phyloP scores from a whole-genome alignment of 2,888 invertebrate genomes.

The Apoderus coryli region DNA sequence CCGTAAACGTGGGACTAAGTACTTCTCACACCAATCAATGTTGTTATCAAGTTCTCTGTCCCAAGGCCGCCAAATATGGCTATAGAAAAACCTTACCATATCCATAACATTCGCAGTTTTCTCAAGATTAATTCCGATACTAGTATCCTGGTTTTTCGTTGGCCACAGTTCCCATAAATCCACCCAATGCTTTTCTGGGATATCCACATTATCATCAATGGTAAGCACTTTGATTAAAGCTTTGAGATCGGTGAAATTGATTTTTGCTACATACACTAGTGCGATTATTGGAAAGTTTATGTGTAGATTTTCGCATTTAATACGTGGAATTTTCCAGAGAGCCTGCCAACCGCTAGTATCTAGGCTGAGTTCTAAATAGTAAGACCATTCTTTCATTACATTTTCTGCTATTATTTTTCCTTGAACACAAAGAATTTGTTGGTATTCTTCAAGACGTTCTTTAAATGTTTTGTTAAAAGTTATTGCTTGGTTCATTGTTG shows the following conservation, averaged over 20 bases:
- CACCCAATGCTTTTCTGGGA: constrained; percentile 45
- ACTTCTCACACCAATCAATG: constrained; percentile 40
- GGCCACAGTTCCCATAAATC: constrained; percentile 50
- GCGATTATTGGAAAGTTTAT: constrained; percentile 52
- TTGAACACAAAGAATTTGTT: constrained; percentile 35
- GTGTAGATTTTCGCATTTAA: constrained; percentile 46
- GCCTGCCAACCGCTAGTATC: constrained; percentile 57
- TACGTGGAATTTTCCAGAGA: constrained; percentile 51
- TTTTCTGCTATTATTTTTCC: constrained; percentile 34
- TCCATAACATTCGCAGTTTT: constrained; percentile 50
- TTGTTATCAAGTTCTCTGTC: constrained; percentile 48
- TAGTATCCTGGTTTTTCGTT: constrained; percentile 43
- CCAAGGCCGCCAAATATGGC: constrained; percentile 56
- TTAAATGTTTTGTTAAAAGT: constrained; percentile 43
- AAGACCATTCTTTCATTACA: constrained; percentile 40
- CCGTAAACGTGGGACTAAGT: constrained; percentile 38
- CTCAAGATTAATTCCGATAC: constrained; percentile 39
- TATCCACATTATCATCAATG: constrained; percentile 47
- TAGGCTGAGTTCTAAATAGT: constrained; percentile 41
- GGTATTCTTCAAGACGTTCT: constrained; percentile 38
- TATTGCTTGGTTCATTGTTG: constrained; percentile 44
- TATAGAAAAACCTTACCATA: constrained; percentile 49
- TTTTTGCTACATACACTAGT: constrained; percentile 40
- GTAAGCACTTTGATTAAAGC: constrained; percentile 45
- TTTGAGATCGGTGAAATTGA: constrained; percentile 39